Percentiles rank a stretch among this genome's conserved stretches.
phyloP scores from a whole-genome alignment of 2,888 invertebrate species.

The Pheosia gnoma region DNA sequence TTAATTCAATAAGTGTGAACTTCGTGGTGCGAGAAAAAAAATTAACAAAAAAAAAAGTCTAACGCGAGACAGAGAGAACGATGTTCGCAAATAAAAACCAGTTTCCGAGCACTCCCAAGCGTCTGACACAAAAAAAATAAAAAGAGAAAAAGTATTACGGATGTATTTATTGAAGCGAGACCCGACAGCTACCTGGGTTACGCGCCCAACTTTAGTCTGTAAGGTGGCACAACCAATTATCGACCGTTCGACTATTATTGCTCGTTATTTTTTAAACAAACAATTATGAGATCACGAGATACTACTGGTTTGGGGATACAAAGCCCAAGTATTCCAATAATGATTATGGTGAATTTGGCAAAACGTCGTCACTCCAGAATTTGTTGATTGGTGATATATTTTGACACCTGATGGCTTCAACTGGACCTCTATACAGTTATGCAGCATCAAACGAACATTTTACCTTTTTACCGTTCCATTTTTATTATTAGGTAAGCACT shows the following conservation, averaged over 20 bases:
- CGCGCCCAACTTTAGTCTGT: conserved; percentile 40
- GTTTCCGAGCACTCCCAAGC: conserved; percentile 40
- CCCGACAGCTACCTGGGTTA: conserved; percentile 59
- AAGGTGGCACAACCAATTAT: conserved; percentile 35
- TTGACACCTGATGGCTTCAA: too few relatives aligned
- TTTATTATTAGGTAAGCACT: too few relatives aligned
- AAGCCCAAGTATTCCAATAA: background rate
- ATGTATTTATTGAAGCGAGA: conserved; percentile 41
- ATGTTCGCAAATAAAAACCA: conserved; percentile 54
- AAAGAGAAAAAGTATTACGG: conserved; percentile 30
- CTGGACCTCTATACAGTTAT: too few relatives aligned
- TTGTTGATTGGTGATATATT: too few relatives aligned
- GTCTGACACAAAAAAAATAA: conserved; percentile 34
- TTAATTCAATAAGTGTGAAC: conserved; percentile 39
- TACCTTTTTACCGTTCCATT: too few relatives aligned
- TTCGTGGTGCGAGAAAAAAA: conserved; percentile 20
- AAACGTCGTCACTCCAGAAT: too few relatives aligned
- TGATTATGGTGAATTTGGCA: too few relatives aligned
- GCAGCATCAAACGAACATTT: too few relatives aligned
- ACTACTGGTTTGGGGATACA: background rate
- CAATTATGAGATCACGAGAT: background rate
- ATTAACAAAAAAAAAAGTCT: conserved; percentile 30
- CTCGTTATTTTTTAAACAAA: conserved; percentile 1
- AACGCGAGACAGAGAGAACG: conserved; percentile 41
- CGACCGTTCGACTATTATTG: conserved; percentile 17